Base-by-base conservation (phyloP, 2,888 invertebrate genomes). In the Lissonota sp. region DNA sequence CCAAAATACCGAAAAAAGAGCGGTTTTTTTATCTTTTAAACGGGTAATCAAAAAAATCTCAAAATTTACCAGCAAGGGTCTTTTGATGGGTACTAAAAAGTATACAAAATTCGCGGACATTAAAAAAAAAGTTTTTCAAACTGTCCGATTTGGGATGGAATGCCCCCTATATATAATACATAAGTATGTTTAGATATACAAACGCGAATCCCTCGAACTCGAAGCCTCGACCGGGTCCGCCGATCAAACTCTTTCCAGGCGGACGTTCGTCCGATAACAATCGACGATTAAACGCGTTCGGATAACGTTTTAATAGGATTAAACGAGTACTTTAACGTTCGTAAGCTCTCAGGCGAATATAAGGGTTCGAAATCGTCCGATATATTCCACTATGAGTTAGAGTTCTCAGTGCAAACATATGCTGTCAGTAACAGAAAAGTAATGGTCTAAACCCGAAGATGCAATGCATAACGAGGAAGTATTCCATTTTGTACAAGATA, bases 261-360 rank as follows among this genome's bases (percentile, higher is more conserved):
- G 71, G 71, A 64, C 80, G 74, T 82, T 74, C 74, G 67, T 66
- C 67, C 60, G 84, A 84, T 84, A 83, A 60, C 77, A 63, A 83
- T 84, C 83, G 64, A 37, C 62, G 84, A 79, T 82, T 80, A 80
- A 81, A 77, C 73, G 73, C 80, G 74, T 79, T 69, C 69, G 76
- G 83, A 84, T 83, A 82, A 86, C 83, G 76, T 82, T 86, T 80
- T 85, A 85, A 86, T 86, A 84, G 84, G 84, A 86, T 85, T 81
- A 83, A 77, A 71, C 77, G 72, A 76, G 76, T 77, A 81, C 84
- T 82, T 67, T 74, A 71, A 67, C 80, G 83, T 63, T 73, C 53
- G 74, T 75, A 58, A 74, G 69, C 77, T 73, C 49, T 39, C 71
- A 62, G 60, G 49, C 64, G 58, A 51, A 79, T 26, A 26, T 63